These are phyloP conservation scores for Yoshiicerus persimilis DNA, from an alignment of 1,140 invertebrate genomes.

Conservation along the genomic window DNA sequence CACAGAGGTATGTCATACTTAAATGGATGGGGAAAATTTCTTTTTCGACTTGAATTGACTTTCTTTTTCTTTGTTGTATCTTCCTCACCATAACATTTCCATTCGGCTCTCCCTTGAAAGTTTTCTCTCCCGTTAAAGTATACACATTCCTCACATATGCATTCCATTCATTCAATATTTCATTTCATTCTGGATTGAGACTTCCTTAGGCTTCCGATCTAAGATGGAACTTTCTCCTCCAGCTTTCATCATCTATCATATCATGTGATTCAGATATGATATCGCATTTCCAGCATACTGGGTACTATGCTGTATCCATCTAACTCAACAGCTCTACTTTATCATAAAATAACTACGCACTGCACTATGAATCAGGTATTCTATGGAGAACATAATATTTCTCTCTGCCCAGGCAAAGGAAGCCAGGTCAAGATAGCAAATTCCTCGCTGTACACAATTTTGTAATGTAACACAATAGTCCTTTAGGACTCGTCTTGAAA, in stretches of 20 bases:
- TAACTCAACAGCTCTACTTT: too few species aligned
- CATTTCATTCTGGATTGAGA: constrained; percentile 5
- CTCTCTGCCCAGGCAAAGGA: not conserved
- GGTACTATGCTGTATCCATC: not conserved
- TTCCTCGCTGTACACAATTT: not conserved
- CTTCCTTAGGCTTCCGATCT: not conserved
- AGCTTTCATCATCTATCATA: not conserved
- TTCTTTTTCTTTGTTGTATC: constrained; percentile 17
- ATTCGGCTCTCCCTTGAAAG: not conserved
- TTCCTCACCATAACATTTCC: not conserved
- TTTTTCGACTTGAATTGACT: constrained; percentile 13
- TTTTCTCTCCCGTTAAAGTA: not conserved
- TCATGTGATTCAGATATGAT: not conserved
- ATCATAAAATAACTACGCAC: not conserved
- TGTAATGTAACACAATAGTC: not conserved
- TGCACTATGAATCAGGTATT: not conserved
- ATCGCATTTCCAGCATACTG: too few species aligned
- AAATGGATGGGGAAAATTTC: constrained; percentile 5
- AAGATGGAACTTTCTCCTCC: not conserved
- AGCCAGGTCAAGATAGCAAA: not conserved
- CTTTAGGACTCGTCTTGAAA: not conserved
- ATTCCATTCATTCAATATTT: constrained; percentile 2
- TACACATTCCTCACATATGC: not conserved
- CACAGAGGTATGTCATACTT: not conserved
- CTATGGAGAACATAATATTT: not conserved